Evolutionary conservation across 2,888 invertebrate species (phyloP).

Genomic region (Cephus rjabovi): DNA sequence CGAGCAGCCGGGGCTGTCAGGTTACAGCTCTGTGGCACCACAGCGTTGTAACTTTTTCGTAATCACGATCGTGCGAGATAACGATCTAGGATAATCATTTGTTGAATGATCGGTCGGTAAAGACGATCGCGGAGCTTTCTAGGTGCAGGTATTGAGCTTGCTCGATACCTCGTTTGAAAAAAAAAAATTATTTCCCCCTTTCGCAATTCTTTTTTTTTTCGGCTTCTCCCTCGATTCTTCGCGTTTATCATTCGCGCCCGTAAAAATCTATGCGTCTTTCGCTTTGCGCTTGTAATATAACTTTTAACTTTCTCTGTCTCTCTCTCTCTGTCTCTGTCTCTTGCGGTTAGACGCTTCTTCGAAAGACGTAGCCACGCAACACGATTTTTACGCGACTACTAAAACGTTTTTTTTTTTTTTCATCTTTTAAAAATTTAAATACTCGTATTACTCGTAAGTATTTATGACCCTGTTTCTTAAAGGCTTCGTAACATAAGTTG

Average conservation of each 20-base stretch:
- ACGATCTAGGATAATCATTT: not conserved
- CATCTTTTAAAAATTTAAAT: constrained; percentile 39
- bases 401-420: constrained; percentile 12
- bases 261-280: not conserved
- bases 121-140: not conserved
- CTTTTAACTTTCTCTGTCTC: constrained; percentile 19
- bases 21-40: too few species aligned
- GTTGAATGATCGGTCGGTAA: not conserved
- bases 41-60: not conserved
- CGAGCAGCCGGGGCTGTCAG: not conserved
- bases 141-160: not conserved
- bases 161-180: not conserved
- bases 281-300: not conserved
- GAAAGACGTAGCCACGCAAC: constrained; percentile 20
- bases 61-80: not conserved
- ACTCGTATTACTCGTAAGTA: constrained; percentile 59
- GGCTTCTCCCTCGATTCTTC: not conserved
- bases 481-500: constrained; percentile 61
- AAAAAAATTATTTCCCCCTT: not conserved
- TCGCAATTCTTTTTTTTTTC: constrained; percentile 12
- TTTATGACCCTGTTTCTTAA: constrained; percentile 61
- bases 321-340: constrained; percentile 13
- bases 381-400: constrained; percentile 12
- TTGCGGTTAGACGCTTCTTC: constrained; percentile 22
- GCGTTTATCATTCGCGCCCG: not conserved